Evolutionary conservation across 2,797 vertebrate species (phyloP), one percentile per base, ranked within the genome.

Genomic region (Micropoecilia bifurca): DNA sequence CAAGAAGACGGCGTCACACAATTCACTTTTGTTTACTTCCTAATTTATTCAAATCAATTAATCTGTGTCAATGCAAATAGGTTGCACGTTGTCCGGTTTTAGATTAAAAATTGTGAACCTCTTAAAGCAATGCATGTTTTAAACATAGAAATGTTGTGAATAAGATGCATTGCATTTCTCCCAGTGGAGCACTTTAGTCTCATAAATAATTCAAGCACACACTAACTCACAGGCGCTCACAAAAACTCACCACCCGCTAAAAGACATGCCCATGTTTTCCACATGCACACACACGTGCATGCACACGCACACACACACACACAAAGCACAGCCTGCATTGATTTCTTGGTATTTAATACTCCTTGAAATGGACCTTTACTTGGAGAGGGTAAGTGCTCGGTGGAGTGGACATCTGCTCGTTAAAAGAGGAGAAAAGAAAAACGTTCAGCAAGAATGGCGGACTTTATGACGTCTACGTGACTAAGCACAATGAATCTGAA

Each of bases 171-270:
- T 87, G 75, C 85, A 74, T 87, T 85, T 82, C 71, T 90, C 94
- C 87, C 91, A 80, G 82, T 84, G 89, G 94, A 91, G 87, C 92
- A 86, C 90, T 95, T 95, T 82, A 86, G 85, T 74, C 77, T 92
- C 80, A 90, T 94, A 83, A 92, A 94, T 95, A 88, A 93, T 95
- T 93, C 88, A 93, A 84, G 73, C 71, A 72, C 78, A 55, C 80
- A 82, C 82, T 78, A 86, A 88, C 82, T 82, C 87, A 84, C 79
- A 80, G 78, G 79, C 85, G 77, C 80, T 77, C 81, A 57, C 72
- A 77, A 76, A 90, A 74, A 81, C 84, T 80, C 18, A 18, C 78
- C 73, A 75, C 73, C 45, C 74, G 80, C 83, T 78, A 81, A 87
- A 86, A 80, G 80, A 77, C 80, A 76, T 79, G 39, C 77, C 75